Base-by-base conservation (phyloP, 2,888 invertebrate species). In the Dexiosoma caninum region DNA sequence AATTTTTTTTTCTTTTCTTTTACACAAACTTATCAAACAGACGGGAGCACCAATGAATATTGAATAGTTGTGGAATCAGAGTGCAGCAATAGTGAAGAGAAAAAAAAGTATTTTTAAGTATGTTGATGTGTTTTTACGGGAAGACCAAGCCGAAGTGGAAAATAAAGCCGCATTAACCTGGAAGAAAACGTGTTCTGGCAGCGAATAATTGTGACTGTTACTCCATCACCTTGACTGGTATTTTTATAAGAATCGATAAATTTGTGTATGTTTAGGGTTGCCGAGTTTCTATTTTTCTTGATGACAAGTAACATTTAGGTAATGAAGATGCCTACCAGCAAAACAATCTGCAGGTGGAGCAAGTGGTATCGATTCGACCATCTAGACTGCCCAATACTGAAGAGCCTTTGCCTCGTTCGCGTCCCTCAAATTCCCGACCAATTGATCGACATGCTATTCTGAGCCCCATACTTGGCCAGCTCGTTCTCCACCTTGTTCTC, bases 131-230 rank as follows among this genome's bases (percentile, higher is more conserved):
- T 51, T 40, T 30, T 70, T 66, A 27, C 9, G 23, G 40, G n/a
- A 23, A 57, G 35, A 10, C 10, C 23, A 21, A 44, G 16, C 32
- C 42, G 35, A 55, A 40, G 40, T 44, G 32, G 35, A 55, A 51
- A 42, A 32, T 55, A 10, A 42, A 37, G 57, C 23, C 35, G 27
- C 12, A 53, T 12, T 35, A n/a, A 14, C 35, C n/a, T 19, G 23
- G 40, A 46, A 69, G 44, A n/a, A 37, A 37, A 64, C 53, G 59
- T 64, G 62, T 59, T 77, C 53, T 57, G 32, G 30, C 72, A 57
- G 67, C 44, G 57, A 74, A 67, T 72, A 55, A 67, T 81, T 69
- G 14, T 62, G 64, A 57, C 62, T 69, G 62, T 69, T 67, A 69
- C 19, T 72, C 57, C 37, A 62, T 30, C 76, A 77, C 76, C 62